Evolutionary conservation across 1,140 invertebrate species (phyloP), one percentile per base, ranked within the genome.

Genomic region (Tribolium madens): DNA sequence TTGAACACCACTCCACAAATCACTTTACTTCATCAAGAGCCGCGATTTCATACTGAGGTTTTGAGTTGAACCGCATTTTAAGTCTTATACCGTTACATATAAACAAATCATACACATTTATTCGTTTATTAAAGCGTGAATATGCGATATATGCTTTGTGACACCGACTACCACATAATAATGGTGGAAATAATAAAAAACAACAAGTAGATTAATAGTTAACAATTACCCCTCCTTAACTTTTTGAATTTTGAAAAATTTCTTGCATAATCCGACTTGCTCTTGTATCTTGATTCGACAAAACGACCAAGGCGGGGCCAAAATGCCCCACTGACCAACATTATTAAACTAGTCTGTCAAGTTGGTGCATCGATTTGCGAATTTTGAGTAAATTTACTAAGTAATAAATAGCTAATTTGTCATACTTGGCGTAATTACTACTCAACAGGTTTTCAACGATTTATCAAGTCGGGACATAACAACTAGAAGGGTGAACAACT

Each of bases 41-140:
- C 26, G 47, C 71, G 48, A 9, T 33, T 15, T 50, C 70, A 48
- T 36, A 64, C 64, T 69, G 72, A 73, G 52, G 21, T 50, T 60
- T 52, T 69, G 46, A 53, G 50, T 78, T 75, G 53, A 71, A 79
- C 52, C 69, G 71, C 47, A 69, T 76, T 78, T 78, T 76, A 76
- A 79, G 46, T 71, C 76, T 75, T 53, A 14, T 79, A 81, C 82
- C 80, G 82, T 82, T 83, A 83, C 31, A 70, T 76, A 68, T 52
- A 77, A 77, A 74, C 57, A 83, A 82, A 83, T 83, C 77, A 83
- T 78, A 83, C 74, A 81, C 75, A 83, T 83, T 82, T 82, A 75
- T 71, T 52, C 60, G 75, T 50, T 82, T 81, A 82, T 81, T 83
- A 82, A 83, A 81, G 79, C 81, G 78, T 82, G 78, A 81, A 78